Base-by-base conservation (phyloP, 2,888 invertebrate species). In the Pharmacophagus antenor region DNA sequence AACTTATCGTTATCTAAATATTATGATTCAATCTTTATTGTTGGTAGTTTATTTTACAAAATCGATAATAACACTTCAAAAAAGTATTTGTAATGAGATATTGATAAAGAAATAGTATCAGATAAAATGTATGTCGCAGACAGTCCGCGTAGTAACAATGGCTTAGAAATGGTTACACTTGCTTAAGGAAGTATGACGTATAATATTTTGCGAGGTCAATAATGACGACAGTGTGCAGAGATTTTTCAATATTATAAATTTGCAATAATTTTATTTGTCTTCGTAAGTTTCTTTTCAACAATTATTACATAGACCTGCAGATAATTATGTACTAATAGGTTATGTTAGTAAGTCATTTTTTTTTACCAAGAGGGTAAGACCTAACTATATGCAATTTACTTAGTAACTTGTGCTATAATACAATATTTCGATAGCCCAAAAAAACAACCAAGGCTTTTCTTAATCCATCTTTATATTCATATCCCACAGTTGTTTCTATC, bases 181-280 rank as follows among this genome's bases (percentile, higher is more conserved):
- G 22, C 44, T 55, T 60, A 50, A 60, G 59, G 55, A 60, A 60
- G 42, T 44, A 18, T 55, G 54, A 60, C 55, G 55, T 60, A 49
- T 10, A 58, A 23, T 50, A 10, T 55, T 21, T 54, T 27, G 27
- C 31, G 41, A 59, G 54, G 41, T 48, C 48, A 56, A 37, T 56
- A 52, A 27, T 46, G 48, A 37, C 56, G 56, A 48, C 12, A 52
- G 22, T 57, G 23, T 51, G 51, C 27, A 46, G 20, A 55, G 31
- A 47, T 55, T 47, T 55, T 54, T n/a, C 12, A 46, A 55, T 46
- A 46, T 21, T 31, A 31, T 31, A 31, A n/a, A 37, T 37, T 37
- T 37, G n/a, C 15, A 37, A 37, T n/a, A 3, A n/a, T 37, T 4
- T 37, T 37, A 27, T 27, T 3, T 37, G 37, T 1, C n/a, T 37